Evolutionary conservation across 2,888 invertebrate genomes (phyloP).

Genomic region (Drosophila mettleri): DNA sequence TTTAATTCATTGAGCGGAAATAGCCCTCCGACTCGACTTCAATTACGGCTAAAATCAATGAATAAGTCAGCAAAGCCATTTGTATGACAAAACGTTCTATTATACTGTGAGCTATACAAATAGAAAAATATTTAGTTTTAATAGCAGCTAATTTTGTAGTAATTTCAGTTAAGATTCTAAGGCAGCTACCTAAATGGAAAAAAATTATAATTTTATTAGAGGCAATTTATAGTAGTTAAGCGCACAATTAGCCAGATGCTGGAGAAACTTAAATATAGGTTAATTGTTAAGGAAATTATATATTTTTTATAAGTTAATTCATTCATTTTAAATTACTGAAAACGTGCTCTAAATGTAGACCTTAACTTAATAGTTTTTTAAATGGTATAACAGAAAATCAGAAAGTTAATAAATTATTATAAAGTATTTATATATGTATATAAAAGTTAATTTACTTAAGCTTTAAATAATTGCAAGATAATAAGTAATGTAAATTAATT

Average conservation of each 20-base stretch:
- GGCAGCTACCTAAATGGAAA: not conserved
- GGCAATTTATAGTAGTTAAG: not conserved
- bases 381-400: not conserved
- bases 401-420: too few species aligned
- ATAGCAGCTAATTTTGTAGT: not conserved
- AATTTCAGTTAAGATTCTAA: not conserved
- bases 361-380: not conserved
- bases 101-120: not conserved
- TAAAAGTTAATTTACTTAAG: too few species aligned
- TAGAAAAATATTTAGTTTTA: not conserved
- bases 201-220: constrained; percentile 1
- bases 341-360: not conserved
- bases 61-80: constrained; percentile 46
- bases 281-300: not conserved
- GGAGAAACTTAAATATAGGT: not conserved
- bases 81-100: not conserved
- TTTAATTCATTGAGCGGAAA: constrained; percentile 46
- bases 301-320: not conserved
- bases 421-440: too few species aligned
- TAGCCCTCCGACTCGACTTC: constrained; percentile 43
- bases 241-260: constrained; percentile 1
- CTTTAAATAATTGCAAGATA: too few species aligned
- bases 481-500: too few species aligned
- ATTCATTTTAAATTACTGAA: not conserved
- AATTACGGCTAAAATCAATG: constrained; percentile 59